Base-by-base conservation (phyloP, 2,888 invertebrate species). In the Chrysina gloriosa region DNA sequence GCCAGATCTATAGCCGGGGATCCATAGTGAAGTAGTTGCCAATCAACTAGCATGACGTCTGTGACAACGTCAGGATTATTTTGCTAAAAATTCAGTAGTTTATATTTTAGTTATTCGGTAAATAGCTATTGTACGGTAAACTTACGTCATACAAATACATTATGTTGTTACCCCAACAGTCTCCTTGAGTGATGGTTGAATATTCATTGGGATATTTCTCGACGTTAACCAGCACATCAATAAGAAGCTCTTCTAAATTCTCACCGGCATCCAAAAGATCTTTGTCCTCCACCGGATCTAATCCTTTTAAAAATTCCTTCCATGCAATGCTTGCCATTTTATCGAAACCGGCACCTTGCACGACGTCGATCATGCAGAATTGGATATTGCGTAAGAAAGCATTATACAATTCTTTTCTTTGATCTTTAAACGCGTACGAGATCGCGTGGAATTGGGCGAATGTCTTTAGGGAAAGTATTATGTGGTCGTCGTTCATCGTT, bases 381-480 rank as follows among this genome's bases (percentile, higher is more conserved):
- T 50, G 50, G 7, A 70, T 29, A 25, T 45, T 64, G 11, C 48
- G 29, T 7, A 19, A 45, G 0, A 80, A 45, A 23, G 75, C 67
- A 1, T 84, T 79, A 72, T 88, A 89, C 48, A 82, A 79, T 3
- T 84, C 76, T 0, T 87, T 86, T 1, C 86, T 80, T 71, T 88
- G 86, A 65, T 88, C 86, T 75, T 82, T 86, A 77, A 89, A 85
- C 0, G 89, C 88, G 63, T 89, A 84, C 0, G 88, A 87, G 2
- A 89, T 69, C 0, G 87, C 89, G 75, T 90, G 89, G 67, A 84
- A 88, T 71, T 88, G 83, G 0, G 83, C 84, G 21, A 85, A 72
- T 19, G 77, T 77, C 2, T 75, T 76, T 1, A 83, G 73, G 0
- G 81, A 79, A 0, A 77, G 70, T 0, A 75, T 70, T 0, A 82